These are phyloP conservation scores for Arenaria interpres DNA, from an alignment of 2,113 vertebrate genomes.

Conservation along the genomic window DNA sequence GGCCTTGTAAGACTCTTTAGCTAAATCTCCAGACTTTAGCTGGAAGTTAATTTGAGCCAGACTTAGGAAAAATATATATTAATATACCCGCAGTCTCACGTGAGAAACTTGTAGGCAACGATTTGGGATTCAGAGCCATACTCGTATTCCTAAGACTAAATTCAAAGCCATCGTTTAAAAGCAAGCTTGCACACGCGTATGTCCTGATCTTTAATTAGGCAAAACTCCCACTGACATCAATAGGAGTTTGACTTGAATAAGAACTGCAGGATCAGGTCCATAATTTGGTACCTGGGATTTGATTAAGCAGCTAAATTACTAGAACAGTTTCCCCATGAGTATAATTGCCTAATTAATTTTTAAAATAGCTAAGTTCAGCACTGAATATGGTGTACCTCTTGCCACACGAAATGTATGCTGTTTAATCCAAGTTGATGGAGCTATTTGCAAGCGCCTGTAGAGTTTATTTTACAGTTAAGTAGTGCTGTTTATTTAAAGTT, in stretches of 20 bases:
- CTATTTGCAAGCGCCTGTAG: conserved; percentile 1
- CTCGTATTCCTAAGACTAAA: conserved; percentile 54
- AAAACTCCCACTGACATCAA: conserved; percentile 67
- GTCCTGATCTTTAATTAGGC: conserved; percentile 68
- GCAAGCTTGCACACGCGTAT: conserved; percentile 5
- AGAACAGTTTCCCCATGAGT: conserved; percentile 55
- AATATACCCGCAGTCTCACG: neutral
- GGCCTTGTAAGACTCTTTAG: conserved; percentile 38
- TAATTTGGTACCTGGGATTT: conserved; percentile 70
- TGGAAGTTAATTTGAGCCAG: conserved; percentile 48
- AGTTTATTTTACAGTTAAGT: neutral
- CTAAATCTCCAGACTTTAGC: conserved; percentile 55
- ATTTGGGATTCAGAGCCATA: conserved; percentile 44
- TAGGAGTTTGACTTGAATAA: conserved; percentile 67
- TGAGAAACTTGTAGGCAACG: conserved; percentile 46
- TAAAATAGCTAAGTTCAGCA: conserved; percentile 62
- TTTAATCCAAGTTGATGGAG: conserved; percentile 35
- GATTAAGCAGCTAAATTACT: conserved; percentile 63
- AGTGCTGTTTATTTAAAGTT: conserved; percentile 14
- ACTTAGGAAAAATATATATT: conserved; percentile 51
- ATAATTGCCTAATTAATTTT: conserved; percentile 72
- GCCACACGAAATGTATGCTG: neutral
- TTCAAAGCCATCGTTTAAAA: conserved; percentile 54
- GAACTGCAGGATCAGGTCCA: conserved; percentile 67
- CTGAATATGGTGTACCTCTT: conserved; percentile 24